Evolutionary conservation across 2,888 invertebrate genomes (phyloP), one percentile per base, ranked within the genome.

Genomic region (Amblyteles armatorius): DNA sequence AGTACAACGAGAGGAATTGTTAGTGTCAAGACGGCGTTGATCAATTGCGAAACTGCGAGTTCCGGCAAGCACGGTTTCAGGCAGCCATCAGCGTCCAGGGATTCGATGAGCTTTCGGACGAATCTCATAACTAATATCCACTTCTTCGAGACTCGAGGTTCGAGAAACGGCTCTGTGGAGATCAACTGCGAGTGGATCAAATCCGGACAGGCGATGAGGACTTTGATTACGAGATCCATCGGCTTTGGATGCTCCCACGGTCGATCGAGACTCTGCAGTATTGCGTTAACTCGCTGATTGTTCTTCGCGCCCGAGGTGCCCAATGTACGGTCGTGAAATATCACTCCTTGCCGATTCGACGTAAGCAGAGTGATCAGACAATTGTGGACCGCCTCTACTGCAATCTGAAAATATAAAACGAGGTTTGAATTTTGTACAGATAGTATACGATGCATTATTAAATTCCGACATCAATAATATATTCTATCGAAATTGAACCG

Each of bases 301-400:
- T 95, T 95, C 87, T 95, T 95, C 1, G 94, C 94, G 87, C 95
- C 95, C n/a, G 95, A 94, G 57, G 95, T 94, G 44, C 97, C 97
- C 40, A 96, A 92, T 3, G 95, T 94, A 88, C 95, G 95, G 89
- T 97, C 97, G 87, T 95, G 95, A 91, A 98, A 98, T 88, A 97
- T 96, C 13, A 98, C 95, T 7, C 98, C 98, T 90, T 96, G 93
- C 92, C 96, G 97, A 88, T 96, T 95, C 0, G 97, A 97, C 1
- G 97, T 97, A 85, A 97, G 96, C 1, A 98, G 93, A 69, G 95
- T 94, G n/a, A 96, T 86, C n/a, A 98, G 94, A 85, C 98, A 96
- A 40, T 96, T 95, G 88, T 97, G 96, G 0, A 96, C 94, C 9
- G 95, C 94, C 13, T 94, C 94, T 63, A 94, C 94, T 7, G 97